Evolutionary conservation across 2,888 invertebrate genomes (phyloP).

Genomic region (Rhyacophila evoluta): DNA sequence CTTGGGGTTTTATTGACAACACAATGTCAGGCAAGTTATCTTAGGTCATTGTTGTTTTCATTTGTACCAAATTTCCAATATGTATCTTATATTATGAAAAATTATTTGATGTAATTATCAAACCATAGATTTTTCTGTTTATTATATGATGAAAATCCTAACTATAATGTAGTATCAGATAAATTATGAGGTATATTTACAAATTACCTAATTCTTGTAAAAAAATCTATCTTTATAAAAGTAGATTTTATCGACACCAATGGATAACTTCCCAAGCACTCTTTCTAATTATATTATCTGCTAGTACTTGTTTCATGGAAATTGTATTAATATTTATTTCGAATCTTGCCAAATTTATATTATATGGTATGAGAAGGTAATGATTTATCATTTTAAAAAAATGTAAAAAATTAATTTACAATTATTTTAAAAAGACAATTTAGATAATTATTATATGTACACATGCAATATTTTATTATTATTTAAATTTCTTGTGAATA

Average conservation of each 20-base stretch:
- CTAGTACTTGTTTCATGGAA: neutral
- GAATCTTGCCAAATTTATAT: neutral
- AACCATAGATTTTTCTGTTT: too few species aligned
- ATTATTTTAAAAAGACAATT: too few species aligned
- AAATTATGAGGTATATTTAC: too few species aligned
- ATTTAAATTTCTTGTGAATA: too few species aligned
- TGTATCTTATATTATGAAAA: too few species aligned
- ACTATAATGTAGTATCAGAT: neutral
- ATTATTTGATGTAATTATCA: too few species aligned
- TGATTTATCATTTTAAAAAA: too few species aligned
- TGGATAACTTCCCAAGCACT: neutral
- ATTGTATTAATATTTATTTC: neutral
- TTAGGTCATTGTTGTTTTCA: too few species aligned
- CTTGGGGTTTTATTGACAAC: too few species aligned
- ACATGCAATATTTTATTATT: neutral
- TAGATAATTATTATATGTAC: too few species aligned
- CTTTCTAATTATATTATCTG: neutral
- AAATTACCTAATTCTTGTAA: neutral
- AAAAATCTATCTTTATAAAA: constrained; percentile 9
- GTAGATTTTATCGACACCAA: neutral
- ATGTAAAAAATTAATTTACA: neutral
- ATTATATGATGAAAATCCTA: neutral
- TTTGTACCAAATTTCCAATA: too few species aligned
- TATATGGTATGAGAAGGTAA: neutral
- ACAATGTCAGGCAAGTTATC: too few species aligned